phyloP scores from a whole-genome alignment of 2,888 invertebrate genomes.

The Epirrhoe tristata region DNA sequence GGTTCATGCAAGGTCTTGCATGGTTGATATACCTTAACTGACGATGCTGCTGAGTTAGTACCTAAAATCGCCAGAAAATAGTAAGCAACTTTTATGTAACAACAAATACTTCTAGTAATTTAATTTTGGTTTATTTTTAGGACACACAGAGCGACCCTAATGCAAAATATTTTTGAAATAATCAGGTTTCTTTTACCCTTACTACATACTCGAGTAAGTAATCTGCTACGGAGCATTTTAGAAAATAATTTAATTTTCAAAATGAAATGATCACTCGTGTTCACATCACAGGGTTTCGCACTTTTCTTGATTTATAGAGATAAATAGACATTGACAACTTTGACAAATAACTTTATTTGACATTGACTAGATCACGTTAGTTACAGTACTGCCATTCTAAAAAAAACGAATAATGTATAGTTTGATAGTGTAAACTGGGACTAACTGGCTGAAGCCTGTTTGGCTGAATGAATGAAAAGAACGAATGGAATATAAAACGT shows the following conservation, averaged over 20 bases:
- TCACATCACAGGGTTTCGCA: not conserved
- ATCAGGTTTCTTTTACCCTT: not conserved
- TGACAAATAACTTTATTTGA: too few species aligned
- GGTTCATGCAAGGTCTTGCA: conserved; percentile 52
- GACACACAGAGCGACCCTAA: not conserved
- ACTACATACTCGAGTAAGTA: conserved; percentile 52
- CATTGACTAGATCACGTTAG: too few species aligned
- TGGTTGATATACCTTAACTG: conserved; percentile 48
- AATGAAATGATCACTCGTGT: not conserved
- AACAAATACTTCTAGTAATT: not conserved
- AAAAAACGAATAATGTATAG: not conserved
- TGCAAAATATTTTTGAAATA: too few species aligned
- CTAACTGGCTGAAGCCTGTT: not conserved
- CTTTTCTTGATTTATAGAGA: too few species aligned
- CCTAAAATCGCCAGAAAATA: conserved; percentile 31
- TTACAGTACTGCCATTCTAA: too few species aligned
- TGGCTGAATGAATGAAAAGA: conserved; percentile 15
- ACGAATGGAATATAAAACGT: not conserved
- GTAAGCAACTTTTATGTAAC: conserved; percentile 12
- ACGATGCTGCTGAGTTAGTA: conserved; percentile 49
- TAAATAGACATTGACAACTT: too few species aligned
- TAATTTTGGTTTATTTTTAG: not conserved
- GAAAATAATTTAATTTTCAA: conserved; percentile 4
- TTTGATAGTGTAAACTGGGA: not conserved
- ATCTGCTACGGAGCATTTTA: conserved; percentile 54